Conservation (phyloP, 2,888 invertebrate species). For the Cybosia mesomella region DNA sequence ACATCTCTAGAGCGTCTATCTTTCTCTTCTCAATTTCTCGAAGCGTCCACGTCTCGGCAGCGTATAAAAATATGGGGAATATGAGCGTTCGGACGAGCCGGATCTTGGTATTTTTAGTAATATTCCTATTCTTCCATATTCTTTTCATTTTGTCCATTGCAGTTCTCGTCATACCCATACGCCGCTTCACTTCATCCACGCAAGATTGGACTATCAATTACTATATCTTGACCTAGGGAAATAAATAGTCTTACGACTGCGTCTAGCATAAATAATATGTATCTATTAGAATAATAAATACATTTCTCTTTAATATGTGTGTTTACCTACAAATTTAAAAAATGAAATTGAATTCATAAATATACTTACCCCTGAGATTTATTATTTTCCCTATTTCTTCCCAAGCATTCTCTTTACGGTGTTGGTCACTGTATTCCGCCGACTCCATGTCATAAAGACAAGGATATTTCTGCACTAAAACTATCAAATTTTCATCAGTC, state of each 20-base stretch:
- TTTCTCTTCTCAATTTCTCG: too few species aligned
- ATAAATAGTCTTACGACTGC: slow-evolving; percentile 22
- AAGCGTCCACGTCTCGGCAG: too few species aligned
- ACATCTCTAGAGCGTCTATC: too few species aligned
- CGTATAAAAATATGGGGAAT: too few species aligned
- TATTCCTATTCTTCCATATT: too few species aligned
- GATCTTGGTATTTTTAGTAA: too few species aligned
- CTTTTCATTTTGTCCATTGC: too few species aligned
- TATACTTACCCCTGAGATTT: slow-evolving; percentile 18
- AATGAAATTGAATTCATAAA: slow-evolving; percentile 20
- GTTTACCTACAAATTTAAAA: slow-evolving; percentile 22
- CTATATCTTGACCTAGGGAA: slow-evolving; percentile 16
- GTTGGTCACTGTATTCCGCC: slow-evolving; percentile 19
- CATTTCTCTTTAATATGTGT: slow-evolving; percentile 22
- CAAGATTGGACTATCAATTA: slow-evolving; percentile 22
- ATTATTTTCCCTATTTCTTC: slow-evolving; percentile 17
- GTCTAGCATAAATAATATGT: slow-evolving; percentile 24
- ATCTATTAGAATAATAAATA: slow-evolving; percentile 16
- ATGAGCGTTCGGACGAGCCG: too few species aligned
- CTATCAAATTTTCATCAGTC: slow-evolving; percentile 29
- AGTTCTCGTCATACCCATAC: too few species aligned
- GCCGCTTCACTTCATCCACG: too few species aligned
- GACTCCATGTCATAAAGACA: slow-evolving; percentile 22
- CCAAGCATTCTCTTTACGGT: slow-evolving; percentile 21
- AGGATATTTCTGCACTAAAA: slow-evolving; percentile 26